A percentile compares a stretch with the other conserved stretches of the same genome.
These are phyloP conservation scores for Corvus moneduloides DNA, from an alignment of 2,113 vertebrate species.

Conservation along the genomic window DNA sequence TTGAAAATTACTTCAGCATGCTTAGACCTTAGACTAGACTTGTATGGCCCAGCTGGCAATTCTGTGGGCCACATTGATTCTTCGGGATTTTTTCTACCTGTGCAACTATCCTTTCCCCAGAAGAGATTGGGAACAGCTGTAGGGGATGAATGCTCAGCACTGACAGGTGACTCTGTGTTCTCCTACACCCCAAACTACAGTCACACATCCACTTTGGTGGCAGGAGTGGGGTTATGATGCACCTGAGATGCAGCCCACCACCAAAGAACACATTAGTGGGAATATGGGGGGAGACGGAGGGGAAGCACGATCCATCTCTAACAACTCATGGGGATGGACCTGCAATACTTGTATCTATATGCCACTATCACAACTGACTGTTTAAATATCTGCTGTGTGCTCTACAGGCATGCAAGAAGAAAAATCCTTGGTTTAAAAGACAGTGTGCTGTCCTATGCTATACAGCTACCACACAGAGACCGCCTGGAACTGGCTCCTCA, in stretches of 20 bases:
- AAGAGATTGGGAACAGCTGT: not conserved
- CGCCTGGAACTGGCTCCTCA: not conserved
- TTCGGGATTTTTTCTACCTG: not conserved
- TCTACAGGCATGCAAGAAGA: not conserved
- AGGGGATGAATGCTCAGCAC: not conserved
- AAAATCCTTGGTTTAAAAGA: not conserved
- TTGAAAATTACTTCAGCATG: constrained; percentile 29
- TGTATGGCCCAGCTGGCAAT: not conserved
- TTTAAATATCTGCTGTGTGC: not conserved
- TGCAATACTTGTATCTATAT: not conserved
- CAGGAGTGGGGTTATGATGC: not conserved
- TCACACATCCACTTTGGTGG: not conserved
- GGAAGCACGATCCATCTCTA: rapidly evolving
- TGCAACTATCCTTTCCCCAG: not conserved
- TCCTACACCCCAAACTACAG: not conserved
- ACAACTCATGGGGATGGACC: not conserved
- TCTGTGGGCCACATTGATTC: not conserved
- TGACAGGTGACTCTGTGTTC: not conserved
- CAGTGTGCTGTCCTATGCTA: not conserved
- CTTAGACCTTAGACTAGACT: not conserved
- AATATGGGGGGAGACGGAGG: not conserved
- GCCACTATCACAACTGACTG: not conserved
- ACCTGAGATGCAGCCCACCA: not conserved
- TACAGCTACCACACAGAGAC: not conserved
- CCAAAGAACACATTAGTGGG: not conserved